These are phyloP conservation scores for Antechinus flavipes DNA, from an alignment of 2,113 vertebrate genomes.

Conservation along the genomic window DNA sequence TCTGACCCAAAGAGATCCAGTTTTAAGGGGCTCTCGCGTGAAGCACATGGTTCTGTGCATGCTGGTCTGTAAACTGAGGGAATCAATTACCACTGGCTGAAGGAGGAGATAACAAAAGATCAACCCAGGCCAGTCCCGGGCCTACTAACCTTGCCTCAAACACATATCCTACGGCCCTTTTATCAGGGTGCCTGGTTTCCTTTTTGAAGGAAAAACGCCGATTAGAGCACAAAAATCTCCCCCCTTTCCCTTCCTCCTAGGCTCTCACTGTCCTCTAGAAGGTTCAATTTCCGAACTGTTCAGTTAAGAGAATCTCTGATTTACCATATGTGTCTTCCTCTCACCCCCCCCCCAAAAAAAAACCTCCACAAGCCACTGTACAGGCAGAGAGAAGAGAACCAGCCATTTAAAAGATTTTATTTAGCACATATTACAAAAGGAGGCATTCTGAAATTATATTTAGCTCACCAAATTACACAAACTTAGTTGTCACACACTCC, in stretches of 20 bases:
- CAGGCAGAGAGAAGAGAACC: slow-evolving; percentile 46
- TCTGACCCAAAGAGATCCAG: neutral
- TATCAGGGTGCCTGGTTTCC: neutral
- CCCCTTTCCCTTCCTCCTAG: neutral
- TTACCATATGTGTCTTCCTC: slow-evolving; percentile 16
- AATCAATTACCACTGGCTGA: neutral
- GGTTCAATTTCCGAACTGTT: slow-evolving; percentile 4
- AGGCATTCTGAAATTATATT: slow-evolving; percentile 46
- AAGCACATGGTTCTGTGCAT: slow-evolving; percentile 1
- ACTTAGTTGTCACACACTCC: neutral
- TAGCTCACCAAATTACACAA: slow-evolving; percentile 26
- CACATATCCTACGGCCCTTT: neutral
- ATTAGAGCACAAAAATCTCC: neutral
- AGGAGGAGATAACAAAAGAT: slow-evolving; percentile 17
- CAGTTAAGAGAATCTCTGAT: neutral
- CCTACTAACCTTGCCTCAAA: neutral
- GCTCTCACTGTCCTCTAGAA: neutral
- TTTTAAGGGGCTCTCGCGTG: neutral
- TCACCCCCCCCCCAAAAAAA: neutral
- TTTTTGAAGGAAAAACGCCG: neutral
- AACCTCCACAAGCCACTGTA: slow-evolving; percentile 22
- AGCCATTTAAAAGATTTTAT: slow-evolving; percentile 27
- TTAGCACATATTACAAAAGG: neutral
- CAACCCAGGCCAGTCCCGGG: neutral
- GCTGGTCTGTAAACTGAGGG: neutral